These are phyloP conservation scores for Mormyrops boulengeri DNA, from an alignment of 2,797 vertebrate species.

Conservation along the genomic window DNA sequence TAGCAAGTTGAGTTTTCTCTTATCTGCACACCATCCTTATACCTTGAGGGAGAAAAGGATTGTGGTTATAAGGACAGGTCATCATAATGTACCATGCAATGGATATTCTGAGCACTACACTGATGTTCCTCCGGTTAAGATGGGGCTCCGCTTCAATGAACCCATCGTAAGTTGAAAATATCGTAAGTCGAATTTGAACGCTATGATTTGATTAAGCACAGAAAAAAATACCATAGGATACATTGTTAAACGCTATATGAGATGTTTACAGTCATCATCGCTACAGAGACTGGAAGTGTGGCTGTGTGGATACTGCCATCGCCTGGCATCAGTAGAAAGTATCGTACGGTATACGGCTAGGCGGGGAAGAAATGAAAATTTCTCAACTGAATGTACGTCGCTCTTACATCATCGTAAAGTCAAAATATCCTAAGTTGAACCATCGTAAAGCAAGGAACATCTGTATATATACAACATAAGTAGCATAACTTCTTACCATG, in stretches of 20 bases:
- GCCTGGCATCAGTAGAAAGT: not conserved
- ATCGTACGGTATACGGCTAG: not conserved
- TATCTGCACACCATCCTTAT: conserved; percentile 54
- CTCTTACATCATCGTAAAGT: not conserved
- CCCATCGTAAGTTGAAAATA: not conserved
- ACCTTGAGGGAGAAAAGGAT: conserved; percentile 43
- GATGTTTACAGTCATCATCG: not conserved
- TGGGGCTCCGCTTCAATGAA: not conserved
- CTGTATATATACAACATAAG: not conserved
- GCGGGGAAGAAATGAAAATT: not conserved
- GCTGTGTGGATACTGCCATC: not conserved
- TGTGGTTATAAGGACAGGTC: not conserved
- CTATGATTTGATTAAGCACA: not conserved
- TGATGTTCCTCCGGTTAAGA: not conserved
- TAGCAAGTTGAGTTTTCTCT: conserved; percentile 51
- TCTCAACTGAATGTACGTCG: not conserved
- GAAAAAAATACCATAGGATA: not conserved
- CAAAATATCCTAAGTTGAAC: not conserved
- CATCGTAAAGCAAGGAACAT: not conserved
- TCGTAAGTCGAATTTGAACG: not conserved
- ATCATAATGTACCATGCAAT: not conserved
- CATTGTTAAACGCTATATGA: not conserved
- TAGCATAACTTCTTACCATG: conserved; percentile 46
- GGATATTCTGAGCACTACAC: not conserved
- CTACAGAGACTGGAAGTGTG: not conserved